phyloP scores from a whole-genome alignment of 1,140 invertebrate species.

The Drosophila grimshawi region DNA sequence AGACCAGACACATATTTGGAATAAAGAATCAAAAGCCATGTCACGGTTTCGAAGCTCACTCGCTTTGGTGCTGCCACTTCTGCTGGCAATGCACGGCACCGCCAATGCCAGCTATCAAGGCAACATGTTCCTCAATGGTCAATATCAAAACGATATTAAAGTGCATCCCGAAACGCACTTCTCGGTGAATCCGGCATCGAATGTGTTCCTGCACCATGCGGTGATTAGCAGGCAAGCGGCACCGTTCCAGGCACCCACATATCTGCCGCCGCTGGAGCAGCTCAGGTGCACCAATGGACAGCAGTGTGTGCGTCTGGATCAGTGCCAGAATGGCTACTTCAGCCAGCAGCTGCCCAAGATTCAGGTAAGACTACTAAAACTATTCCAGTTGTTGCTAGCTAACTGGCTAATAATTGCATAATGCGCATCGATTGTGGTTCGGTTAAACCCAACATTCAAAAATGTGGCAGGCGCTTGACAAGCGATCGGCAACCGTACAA shows the following conservation, averaged over 20 bases:
- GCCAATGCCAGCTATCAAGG: conserved; percentile 56
- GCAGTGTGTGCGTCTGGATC: conserved; percentile 70
- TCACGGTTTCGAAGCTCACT: conserved; percentile 51
- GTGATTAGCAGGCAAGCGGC: conserved; percentile 77
- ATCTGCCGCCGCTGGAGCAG: conserved; percentile 74
- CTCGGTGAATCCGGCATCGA: conserved; percentile 65
- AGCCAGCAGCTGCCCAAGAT: conserved; percentile 71
- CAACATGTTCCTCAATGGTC: conserved; percentile 82
- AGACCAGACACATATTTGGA: conserved; percentile 11
- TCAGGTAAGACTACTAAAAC: conserved; percentile 65
- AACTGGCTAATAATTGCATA: conserved; percentile 39
- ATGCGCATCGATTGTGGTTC: conserved; percentile 25
- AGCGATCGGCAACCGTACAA: conserved; percentile 7
- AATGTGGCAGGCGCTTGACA: conserved; percentile 52
- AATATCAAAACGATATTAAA: conserved; percentile 70
- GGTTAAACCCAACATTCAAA: conserved; percentile 43
- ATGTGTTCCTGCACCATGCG: conserved; percentile 76
- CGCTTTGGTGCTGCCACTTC: conserved; percentile 47
- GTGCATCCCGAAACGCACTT: conserved; percentile 57
- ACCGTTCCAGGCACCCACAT: conserved; percentile 76
- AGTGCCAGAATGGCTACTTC: conserved; percentile 72
- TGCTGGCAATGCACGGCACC: conserved; percentile 23
- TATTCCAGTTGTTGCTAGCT: not conserved
- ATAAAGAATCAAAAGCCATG: conserved; percentile 25
- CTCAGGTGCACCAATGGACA: conserved; percentile 70